phyloP scores from a whole-genome alignment of 1,140 invertebrate species.

The Paracyclopina nana region DNA sequence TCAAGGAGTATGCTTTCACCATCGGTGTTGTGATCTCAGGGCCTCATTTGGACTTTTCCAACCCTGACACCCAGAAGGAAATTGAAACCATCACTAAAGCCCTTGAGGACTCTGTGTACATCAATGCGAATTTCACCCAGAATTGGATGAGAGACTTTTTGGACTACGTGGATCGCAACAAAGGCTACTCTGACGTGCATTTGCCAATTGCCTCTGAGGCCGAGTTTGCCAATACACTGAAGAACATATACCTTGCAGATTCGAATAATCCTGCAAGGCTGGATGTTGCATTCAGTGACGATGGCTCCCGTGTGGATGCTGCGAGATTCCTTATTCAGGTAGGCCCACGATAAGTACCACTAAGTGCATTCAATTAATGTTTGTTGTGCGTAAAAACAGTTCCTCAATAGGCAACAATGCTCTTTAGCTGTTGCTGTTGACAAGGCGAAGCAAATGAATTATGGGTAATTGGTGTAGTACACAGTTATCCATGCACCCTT shows the following conservation, averaged over 20 bases:
- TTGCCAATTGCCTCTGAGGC: constrained; percentile 2
- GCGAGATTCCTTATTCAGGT: constrained; percentile 14
- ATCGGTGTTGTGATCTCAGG: constrained; percentile 28
- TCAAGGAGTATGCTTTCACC: constrained; percentile 69
- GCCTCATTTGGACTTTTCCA: constrained; percentile 53
- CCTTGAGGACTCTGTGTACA: constrained; percentile 46
- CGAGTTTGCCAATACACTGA: constrained; percentile 8
- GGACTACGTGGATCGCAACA: constrained; percentile 48
- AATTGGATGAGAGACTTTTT: constrained; percentile 75
- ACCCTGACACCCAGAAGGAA: constrained; percentile 48
- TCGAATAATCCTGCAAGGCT: constrained; percentile 1
- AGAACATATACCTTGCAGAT: constrained; percentile 11
- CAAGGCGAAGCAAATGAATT: background rate
- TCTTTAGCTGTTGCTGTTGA: background rate
- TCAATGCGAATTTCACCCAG: constrained; percentile 40
- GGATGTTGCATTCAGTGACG: constrained; percentile 7
- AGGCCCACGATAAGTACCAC: background rate
- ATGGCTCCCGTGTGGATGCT: background rate
- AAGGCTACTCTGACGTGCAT: constrained; percentile 48
- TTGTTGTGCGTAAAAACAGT: background rate
- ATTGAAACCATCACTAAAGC: constrained; percentile 54
- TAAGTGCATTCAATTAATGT: background rate
- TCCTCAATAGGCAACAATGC: background rate
- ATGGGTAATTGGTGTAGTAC: no score
- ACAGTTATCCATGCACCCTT: no score